Evolutionary conservation across 1,140 invertebrate species (phyloP).

Genomic region (Musca domestica): DNA sequence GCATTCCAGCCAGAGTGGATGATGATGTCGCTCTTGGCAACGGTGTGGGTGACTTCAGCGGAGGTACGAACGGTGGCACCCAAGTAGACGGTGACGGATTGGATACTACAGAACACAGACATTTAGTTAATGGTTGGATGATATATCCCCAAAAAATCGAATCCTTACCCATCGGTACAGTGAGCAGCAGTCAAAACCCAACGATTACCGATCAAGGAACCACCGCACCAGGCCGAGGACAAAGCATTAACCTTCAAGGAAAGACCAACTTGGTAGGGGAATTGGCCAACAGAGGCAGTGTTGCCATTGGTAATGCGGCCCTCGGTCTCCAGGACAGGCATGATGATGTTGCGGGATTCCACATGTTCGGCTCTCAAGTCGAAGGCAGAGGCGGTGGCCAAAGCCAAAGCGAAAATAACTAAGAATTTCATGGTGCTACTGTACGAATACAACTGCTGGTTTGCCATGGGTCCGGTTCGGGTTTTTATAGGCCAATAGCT

Average conservation of each 20-base stretch:
- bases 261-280: slow-evolving; percentile 52
- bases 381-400: slow-evolving; percentile 14
- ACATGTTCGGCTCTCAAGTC: background rate
- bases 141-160: too few species aligned
- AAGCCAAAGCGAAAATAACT: slow-evolving; percentile 12
- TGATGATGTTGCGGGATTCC: background rate
- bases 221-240: slow-evolving; percentile 55
- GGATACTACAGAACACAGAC: background rate
- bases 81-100: slow-evolving; percentile 14
- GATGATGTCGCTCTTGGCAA: slow-evolving; percentile 6
- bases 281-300: slow-evolving; percentile 40
- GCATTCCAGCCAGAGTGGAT: slow-evolving; percentile 16
- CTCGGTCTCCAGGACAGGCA: slow-evolving; percentile 25
- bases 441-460: slow-evolving; percentile 3
- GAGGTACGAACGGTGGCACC: slow-evolving; percentile 9
- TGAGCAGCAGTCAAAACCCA: slow-evolving; percentile 64
- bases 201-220: slow-evolving; percentile 57
- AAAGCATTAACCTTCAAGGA: slow-evolving; percentile 34
- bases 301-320: slow-evolving; percentile 50
- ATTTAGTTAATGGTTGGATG: too few species aligned
- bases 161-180: slow-evolving; percentile 54
- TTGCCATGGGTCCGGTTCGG: background rate
- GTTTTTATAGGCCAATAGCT: background rate
- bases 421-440: slow-evolving; percentile 23
- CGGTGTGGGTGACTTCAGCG: slow-evolving; percentile 5